These are phyloP conservation scores for Hassar affinis DNA, from an alignment of 2,113 vertebrate genomes.

Conservation along the genomic window DNA sequence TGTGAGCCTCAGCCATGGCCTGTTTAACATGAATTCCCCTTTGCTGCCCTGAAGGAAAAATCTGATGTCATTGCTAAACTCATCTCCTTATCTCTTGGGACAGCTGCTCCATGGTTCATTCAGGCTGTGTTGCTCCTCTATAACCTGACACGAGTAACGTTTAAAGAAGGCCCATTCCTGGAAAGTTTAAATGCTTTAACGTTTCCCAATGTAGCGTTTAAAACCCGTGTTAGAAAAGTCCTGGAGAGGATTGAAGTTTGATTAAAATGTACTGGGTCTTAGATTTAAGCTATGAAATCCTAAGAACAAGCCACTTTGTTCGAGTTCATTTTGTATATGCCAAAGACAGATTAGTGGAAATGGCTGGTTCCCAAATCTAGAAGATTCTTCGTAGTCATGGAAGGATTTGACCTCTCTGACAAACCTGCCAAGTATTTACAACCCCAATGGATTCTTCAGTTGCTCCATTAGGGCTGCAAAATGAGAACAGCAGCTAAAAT, in stretches of 20 bases:
- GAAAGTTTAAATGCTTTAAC: not conserved
- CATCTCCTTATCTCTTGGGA: constrained; percentile 34
- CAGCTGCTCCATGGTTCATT: constrained; percentile 34
- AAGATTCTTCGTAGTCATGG: constrained; percentile 22
- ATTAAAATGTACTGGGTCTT: not conserved
- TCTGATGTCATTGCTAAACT: constrained; percentile 47
- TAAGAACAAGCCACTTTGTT: not conserved
- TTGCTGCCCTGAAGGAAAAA: constrained; percentile 28
- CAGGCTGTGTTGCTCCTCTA: constrained; percentile 19
- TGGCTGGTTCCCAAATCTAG: not conserved
- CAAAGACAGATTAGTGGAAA: not conserved
- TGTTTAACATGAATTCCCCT: constrained; percentile 30
- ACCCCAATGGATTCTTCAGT: constrained; percentile 71
- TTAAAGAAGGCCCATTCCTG: not conserved
- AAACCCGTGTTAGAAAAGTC: not conserved
- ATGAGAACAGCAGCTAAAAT: constrained; percentile 72
- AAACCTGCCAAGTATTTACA: constrained; percentile 70
- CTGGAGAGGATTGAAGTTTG: not conserved
- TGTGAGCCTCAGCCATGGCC: constrained; percentile 32
- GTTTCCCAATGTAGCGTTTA: not conserved
- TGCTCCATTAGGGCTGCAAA: constrained; percentile 67
- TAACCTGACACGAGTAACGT: constrained; percentile 26
- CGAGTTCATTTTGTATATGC: not conserved
- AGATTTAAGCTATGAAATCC: not conserved
- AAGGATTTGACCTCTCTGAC: constrained; percentile 57